These are phyloP conservation scores for Diachasma alloeum DNA, from an alignment of 1,140 invertebrate genomes.

Conservation along the genomic window DNA sequence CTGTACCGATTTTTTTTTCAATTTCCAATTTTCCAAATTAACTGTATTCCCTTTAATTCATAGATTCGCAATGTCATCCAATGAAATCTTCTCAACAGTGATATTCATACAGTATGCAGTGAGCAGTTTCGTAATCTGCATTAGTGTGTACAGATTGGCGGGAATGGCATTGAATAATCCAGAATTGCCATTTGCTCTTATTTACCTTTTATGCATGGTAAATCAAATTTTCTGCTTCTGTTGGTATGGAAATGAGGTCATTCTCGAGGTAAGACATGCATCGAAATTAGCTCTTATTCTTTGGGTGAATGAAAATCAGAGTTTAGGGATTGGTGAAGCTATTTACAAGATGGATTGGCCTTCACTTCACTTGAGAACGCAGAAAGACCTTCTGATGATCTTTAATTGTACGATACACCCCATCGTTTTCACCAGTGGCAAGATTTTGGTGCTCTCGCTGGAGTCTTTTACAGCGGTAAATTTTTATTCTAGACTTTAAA, in stretches of 20 bases:
- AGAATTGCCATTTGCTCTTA: slow-evolving; percentile 40
- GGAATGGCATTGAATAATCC: slow-evolving; percentile 38
- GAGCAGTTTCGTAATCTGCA: slow-evolving; percentile 42
- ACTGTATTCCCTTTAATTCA: too few relatives aligned
- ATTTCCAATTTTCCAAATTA: too few relatives aligned
- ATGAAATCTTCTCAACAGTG: slow-evolving; percentile 35
- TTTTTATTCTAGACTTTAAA: neutral
- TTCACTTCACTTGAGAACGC: neutral
- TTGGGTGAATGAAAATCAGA: neutral
- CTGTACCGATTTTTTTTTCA: too few relatives aligned
- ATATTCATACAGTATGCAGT: slow-evolving; percentile 46
- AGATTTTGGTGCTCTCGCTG: slow-evolving; percentile 9
- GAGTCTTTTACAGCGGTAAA: slow-evolving; percentile 6
- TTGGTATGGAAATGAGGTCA: slow-evolving; percentile 48
- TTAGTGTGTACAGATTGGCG: slow-evolving; percentile 45
- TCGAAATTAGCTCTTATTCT: neutral
- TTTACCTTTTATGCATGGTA: slow-evolving; percentile 45
- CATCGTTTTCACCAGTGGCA: slow-evolving; percentile 24
- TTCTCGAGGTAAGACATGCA: slow-evolving; percentile 39
- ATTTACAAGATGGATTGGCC: slow-evolving; percentile 17
- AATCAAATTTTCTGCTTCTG: slow-evolving; percentile 47
- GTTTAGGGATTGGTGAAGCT: neutral
- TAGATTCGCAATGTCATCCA: slow-evolving; percentile 42
- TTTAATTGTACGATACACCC: neutral
- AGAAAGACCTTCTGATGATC: slow-evolving; percentile 16